These are phyloP conservation scores for Pantherophis vulpinus DNA, from an alignment of 2,797 vertebrate genomes.

Conservation along the genomic window DNA sequence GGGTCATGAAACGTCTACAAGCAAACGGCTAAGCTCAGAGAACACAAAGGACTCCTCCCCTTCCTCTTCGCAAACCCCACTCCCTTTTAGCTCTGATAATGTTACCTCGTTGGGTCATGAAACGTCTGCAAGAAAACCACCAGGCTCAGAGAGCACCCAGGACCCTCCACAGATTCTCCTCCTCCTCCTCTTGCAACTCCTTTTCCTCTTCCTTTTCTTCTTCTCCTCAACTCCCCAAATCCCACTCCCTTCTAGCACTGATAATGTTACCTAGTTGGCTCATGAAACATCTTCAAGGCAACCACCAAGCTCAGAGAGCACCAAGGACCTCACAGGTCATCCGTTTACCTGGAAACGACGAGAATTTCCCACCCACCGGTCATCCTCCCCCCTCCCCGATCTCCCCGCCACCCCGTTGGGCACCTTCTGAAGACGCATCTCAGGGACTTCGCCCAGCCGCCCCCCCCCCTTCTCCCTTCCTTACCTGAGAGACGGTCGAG, in stretches of 20 bases:
- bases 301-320: background rate
- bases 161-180: too few relatives aligned
- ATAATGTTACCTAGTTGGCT: background rate
- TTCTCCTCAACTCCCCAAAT: too few relatives aligned
- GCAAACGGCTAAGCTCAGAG: too few relatives aligned
- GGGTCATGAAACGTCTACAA: too few relatives aligned
- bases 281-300: background rate
- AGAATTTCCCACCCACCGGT: background rate
- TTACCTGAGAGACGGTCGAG: conserved; percentile 84
- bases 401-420: background rate
- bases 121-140: background rate
- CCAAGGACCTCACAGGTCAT: background rate
- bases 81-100: background rate
- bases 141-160: background rate
- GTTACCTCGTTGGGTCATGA: background rate
- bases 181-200: too few relatives aligned
- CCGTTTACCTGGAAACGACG: background rate
- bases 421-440: background rate
- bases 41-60: too few relatives aligned
- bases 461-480: background rate
- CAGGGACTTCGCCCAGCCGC: background rate
- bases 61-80: too few relatives aligned
- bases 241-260: too few relatives aligned
- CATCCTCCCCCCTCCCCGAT: background rate
- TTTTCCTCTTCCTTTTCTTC: too few relatives aligned